A percentile compares a stretch with the other conserved stretches of the same genome.
Evolutionary conservation across 2,797 vertebrate species (phyloP).

Genomic region (Myotis vivesi): DNA sequence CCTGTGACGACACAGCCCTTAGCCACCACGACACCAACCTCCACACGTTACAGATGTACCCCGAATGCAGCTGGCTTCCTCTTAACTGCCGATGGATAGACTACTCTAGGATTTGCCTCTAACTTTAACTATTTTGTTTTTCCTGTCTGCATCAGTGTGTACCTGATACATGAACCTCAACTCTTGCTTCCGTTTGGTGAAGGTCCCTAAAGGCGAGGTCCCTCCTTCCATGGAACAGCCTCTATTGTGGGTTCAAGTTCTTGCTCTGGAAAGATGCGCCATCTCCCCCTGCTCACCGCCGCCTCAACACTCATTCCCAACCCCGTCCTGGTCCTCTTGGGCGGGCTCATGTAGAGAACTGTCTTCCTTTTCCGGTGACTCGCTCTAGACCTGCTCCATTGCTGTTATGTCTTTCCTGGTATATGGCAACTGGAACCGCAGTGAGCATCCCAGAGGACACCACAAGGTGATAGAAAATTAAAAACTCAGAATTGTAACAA

Average conservation of each 20-base stretch:
- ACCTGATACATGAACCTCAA: background rate
- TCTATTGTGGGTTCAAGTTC: fast-evolving
- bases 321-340: background rate
- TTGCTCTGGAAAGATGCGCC: background rate
- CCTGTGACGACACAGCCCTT: fast-evolving
- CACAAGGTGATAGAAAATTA: too few relatives aligned
- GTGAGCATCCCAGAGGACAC: fast-evolving
- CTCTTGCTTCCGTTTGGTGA: background rate
- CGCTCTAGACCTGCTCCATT: too few relatives aligned
- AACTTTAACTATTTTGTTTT: background rate
- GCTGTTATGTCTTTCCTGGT: too few relatives aligned
- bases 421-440: background rate
- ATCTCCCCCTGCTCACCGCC: background rate
- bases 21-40: background rate
- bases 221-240: background rate
- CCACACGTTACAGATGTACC: background rate
- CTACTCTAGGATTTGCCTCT: background rate
- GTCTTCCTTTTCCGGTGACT: background rate
- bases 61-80: background rate
- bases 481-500: background rate
- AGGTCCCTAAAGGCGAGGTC: background rate
- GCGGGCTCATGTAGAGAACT: background rate
- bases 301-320: background rate
- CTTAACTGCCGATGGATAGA: background rate
- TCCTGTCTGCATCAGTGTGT: background rate